Evolutionary conservation across 2,797 vertebrate species (phyloP), one percentile per base, ranked within the genome.

Genomic region (Diplodus puntazzo): DNA sequence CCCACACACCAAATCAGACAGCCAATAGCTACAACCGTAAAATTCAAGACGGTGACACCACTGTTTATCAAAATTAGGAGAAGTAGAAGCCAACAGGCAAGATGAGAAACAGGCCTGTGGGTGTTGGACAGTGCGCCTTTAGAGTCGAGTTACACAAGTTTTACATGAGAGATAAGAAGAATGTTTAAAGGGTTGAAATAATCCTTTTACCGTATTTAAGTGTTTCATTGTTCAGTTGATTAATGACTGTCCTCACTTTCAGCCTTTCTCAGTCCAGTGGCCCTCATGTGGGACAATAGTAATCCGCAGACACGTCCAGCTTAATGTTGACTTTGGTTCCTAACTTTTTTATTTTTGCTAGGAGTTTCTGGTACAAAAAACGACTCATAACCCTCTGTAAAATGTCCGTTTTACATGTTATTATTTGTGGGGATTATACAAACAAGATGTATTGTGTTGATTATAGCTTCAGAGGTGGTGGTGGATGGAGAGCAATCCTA

Each of bases 251-350:
- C 34, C 34, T 79, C 53, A 69, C 20, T 67, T 73, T 75, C 20
- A 42, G 52, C 53, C 42, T 66, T 34, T 62, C 60, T 54, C 7
- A 21, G 27, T 60, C 50, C 20, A 52, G 18, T 30, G 12, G 61
- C 12, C 54, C 34, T 43, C 53, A 1, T 17, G 13, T 77, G 67
- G 55, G 34, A 80, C 21, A 27, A 27, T 49, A 48, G 50, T 21
- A 61, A 60, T 63, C 25, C n/a, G 64, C 23, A 16, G 50, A 69
- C 52, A 63, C 69, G 46, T 75, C 49, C 46, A 60, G 48, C 48
- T 79, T 77, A 46, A 13, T 77, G 16, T 83, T 77, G 78, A 16
- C 55, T 71, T 69, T 80, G 68, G 54, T 62, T 75, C 13, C 2
- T 67, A n/a, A 39, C 52, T 17, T 11, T 16, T 75, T 68, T 53